These are phyloP conservation scores for Dicycla oo DNA, from an alignment of 2,888 invertebrate genomes.

Conservation along the genomic window DNA sequence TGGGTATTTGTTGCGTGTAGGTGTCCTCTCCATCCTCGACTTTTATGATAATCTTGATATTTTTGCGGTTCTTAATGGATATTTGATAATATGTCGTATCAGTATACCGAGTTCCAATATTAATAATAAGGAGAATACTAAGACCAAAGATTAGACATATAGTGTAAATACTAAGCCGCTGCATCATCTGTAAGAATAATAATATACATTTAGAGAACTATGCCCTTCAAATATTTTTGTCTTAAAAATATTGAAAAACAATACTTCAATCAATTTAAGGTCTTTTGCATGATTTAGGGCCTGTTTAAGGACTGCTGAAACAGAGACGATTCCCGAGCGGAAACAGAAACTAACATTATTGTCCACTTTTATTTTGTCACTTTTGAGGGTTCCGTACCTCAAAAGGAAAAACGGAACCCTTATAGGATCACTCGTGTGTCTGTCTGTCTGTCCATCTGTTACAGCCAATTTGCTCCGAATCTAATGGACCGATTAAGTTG, in stretches of 20 bases:
- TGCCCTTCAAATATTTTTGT: neutral
- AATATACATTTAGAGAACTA: neutral
- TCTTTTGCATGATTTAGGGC: neutral
- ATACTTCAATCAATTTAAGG: neutral
- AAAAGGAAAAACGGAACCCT: too few relatives aligned
- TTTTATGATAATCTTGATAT: conserved; percentile 89
- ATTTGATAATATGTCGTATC: conserved; percentile 84
- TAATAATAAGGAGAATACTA: conserved; percentile 87
- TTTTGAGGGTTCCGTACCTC: too few relatives aligned
- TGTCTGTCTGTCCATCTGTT: too few relatives aligned
- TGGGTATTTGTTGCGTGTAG: conserved; percentile 69
- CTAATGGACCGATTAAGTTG: too few relatives aligned
- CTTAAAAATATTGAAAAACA: neutral
- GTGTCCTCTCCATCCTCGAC: conserved; percentile 83
- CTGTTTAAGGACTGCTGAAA: neutral
- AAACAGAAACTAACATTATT: neutral
- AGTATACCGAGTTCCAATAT: conserved; percentile 86
- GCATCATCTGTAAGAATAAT: conserved; percentile 39
- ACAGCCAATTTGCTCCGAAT: too few relatives aligned
- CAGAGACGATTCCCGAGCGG: neutral
- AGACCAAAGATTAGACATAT: conserved; percentile 79
- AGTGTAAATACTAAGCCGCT: conserved; percentile 33
- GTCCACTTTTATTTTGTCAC: too few relatives aligned
- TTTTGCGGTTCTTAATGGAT: conserved; percentile 81
- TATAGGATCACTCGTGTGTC: too few relatives aligned